phyloP scores from a whole-genome alignment of 2,113 vertebrate genomes.

The Channa argus region DNA sequence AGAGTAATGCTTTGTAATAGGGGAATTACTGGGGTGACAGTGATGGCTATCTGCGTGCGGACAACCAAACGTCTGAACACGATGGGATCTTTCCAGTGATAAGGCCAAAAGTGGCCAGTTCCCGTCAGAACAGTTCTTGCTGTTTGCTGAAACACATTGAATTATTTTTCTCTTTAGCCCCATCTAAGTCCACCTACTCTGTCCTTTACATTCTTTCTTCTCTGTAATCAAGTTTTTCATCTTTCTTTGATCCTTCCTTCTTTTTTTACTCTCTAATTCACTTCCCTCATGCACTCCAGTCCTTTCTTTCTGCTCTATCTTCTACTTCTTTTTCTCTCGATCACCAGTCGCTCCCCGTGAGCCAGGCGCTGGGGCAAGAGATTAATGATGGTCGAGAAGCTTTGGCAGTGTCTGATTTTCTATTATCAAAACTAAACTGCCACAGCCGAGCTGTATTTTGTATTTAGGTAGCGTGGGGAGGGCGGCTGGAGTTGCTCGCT shows the following conservation, averaged over 20 bases:
- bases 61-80: constrained; percentile 53
- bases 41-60: constrained; percentile 60
- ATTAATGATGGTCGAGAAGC: constrained; percentile 74
- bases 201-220: constrained; percentile 27
- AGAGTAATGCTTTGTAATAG: constrained; percentile 58
- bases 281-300: constrained; percentile 48
- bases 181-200: constrained; percentile 16
- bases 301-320: constrained; percentile 41
- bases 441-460: constrained; percentile 63
- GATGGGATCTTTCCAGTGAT: constrained; percentile 55
- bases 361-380: constrained; percentile 61
- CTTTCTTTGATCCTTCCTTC: constrained; percentile 45
- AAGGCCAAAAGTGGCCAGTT: constrained; percentile 27
- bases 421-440: constrained; percentile 75
- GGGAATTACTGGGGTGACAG: constrained; percentile 40
- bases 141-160: constrained; percentile 31
- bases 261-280: constrained; percentile 50
- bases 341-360: constrained; percentile 57
- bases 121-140: constrained; percentile 21
- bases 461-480: constrained; percentile 43
- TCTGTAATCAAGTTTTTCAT: constrained; percentile 56
- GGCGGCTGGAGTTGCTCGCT: constrained; percentile 71
- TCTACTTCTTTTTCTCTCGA: constrained; percentile 53
- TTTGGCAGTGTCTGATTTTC: constrained; percentile 76
- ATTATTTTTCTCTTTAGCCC: constrained; percentile 46